Conservation (phyloP, 2,888 invertebrate genomes). For the Tachina grossa region DNA sequence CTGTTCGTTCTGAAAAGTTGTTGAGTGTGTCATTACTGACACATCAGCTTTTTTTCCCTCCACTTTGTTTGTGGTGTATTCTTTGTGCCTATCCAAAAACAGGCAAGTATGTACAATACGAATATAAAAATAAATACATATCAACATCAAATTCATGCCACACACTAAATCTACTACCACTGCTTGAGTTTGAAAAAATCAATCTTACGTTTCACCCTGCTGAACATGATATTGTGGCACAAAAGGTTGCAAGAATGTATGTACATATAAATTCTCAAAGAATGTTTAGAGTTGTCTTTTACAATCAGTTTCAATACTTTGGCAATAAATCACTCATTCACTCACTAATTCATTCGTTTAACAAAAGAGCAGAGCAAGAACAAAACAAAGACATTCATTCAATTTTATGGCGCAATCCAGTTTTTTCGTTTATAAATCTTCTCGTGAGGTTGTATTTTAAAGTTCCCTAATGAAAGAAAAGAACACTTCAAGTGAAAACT, state of each 20-base stretch:
- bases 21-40: constrained; percentile 76
- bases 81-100: constrained; percentile 55
- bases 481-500: constrained; percentile 9
- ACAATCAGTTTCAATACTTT: constrained; percentile 79
- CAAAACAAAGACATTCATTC: constrained; percentile 67
- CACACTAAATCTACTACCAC: constrained; percentile 50
- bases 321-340: constrained; percentile 81
- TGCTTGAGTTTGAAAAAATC: constrained; percentile 32
- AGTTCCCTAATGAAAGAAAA: constrained; percentile 21
- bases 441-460: constrained; percentile 30
- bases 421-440: constrained; percentile 1
- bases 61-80: constrained; percentile 9
- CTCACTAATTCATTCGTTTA: constrained; percentile 68
- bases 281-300: constrained; percentile 70
- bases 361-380: constrained; percentile 55
- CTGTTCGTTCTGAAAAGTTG: constrained; percentile 64
- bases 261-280: constrained; percentile 23
- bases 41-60: constrained; percentile 73
- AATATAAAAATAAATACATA: neutral
- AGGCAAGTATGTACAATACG: constrained; percentile 19
- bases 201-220: constrained; percentile 18
- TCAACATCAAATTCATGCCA: constrained; percentile 55
- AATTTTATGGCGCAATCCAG: constrained; percentile 62
- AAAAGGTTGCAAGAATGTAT: constrained; percentile 15
- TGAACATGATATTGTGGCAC: neutral